Conservation (phyloP, 2,888 invertebrate genomes). For the Apotomis capreana region DNA sequence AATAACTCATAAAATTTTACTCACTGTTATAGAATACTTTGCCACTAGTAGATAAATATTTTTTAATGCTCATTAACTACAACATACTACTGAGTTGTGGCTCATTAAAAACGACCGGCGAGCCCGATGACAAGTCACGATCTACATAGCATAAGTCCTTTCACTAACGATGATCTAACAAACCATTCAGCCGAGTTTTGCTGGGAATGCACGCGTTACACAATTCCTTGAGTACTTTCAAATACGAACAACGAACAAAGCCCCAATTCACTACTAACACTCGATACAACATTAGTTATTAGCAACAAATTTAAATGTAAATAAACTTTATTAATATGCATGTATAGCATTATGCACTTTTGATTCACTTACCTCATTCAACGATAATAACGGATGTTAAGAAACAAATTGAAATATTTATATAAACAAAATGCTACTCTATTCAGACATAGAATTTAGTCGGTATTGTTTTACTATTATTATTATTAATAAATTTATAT, state of each 20-base stretch:
- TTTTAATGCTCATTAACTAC: neutral
- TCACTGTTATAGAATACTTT: neutral
- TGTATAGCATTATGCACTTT: constrained; percentile 11
- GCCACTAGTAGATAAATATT: neutral
- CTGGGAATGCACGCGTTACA: constrained; percentile 18
- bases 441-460: constrained; percentile 22
- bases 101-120: neutral
- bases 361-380: constrained; percentile 28
- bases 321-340: neutral
- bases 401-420: neutral
- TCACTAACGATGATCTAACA: constrained; percentile 34
- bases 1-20: no score
- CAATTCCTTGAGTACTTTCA: constrained; percentile 27
- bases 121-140: constrained; percentile 6
- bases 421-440: constrained; percentile 7
- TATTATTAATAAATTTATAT: constrained; percentile 33
- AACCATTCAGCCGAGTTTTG: constrained; percentile 12
- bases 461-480: constrained; percentile 14
- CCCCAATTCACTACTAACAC: neutral
- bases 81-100: neutral
- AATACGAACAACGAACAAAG: constrained; percentile 3
- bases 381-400: neutral
- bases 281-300: neutral
- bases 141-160: constrained; percentile 25
- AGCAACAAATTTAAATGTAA: constrained; percentile 16